A percentile compares a stretch with the other conserved stretches of the same genome.
Conservation (phyloP, 92 coral and sea anemone species). For the Epizoanthus ramosus region DNA sequence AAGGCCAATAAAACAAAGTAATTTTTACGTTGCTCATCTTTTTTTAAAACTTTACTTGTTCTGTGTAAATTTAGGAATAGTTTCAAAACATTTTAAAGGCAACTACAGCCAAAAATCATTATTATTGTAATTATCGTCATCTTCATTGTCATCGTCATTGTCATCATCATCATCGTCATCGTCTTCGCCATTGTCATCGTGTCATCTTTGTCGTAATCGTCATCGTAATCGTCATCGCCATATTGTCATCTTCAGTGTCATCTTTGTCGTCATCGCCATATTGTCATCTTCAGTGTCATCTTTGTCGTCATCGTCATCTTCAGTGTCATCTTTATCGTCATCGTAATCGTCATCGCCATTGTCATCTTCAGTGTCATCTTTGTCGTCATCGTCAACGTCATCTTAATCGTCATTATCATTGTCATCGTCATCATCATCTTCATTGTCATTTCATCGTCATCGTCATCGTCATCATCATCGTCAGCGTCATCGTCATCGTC, state of each 20-base stretch:
- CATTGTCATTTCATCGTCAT: background rate
- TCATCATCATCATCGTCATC: background rate
- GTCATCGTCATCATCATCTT: background rate
- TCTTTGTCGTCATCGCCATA: background rate
- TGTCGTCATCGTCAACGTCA: background rate
- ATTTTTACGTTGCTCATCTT: no score
- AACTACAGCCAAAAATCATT: no score
- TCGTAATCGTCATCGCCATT: background rate
- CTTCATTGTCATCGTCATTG: background rate
- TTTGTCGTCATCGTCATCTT: background rate
- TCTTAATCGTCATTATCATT: background rate
- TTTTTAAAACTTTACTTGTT: no score
- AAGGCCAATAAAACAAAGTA: no score
- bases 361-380: background rate
- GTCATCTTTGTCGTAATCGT: background rate
- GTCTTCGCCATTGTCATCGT: no score
- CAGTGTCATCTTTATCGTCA: background rate
- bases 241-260: no score
- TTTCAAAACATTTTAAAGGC: no score
- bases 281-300: background rate
- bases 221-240: no score
- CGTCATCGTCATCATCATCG: background rate
- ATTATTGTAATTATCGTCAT: no score
- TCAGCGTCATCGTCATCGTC: background rate
- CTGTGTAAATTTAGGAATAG: no score